A percentile compares a stretch with the other conserved stretches of the same genome.
Conservation (phyloP, 2,797 vertebrate species). For the Bucorvus abyssinicus region DNA sequence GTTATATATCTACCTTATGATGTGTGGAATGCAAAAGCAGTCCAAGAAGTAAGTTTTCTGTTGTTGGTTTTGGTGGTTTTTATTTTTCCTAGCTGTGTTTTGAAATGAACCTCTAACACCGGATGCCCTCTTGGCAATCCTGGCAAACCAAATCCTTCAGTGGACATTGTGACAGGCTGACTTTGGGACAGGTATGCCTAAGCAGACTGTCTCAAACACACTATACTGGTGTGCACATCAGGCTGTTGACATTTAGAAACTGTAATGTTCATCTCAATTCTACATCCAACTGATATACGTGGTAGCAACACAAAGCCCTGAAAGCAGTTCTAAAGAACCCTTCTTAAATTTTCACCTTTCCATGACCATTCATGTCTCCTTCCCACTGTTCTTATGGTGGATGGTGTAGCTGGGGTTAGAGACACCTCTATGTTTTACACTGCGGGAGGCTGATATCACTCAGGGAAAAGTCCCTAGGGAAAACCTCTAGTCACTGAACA, state of each 20-base stretch:
- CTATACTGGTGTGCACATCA: background rate
- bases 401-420: background rate
- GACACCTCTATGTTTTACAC: background rate
- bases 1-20: background rate
- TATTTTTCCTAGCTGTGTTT: background rate
- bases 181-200: background rate
- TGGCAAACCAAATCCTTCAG: background rate
- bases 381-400: background rate
- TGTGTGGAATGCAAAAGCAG: background rate
- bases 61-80: background rate
- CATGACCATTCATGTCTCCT: background rate
- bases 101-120: background rate
- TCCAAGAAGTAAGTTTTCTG: background rate
- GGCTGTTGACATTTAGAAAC: background rate
- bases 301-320: background rate
- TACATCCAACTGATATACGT: accelerated
- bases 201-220: background rate
- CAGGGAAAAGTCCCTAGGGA: background rate
- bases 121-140: background rate
- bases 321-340: background rate
- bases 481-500: background rate
- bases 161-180: background rate
- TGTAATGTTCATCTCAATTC: background rate
- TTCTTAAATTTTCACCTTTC: background rate
- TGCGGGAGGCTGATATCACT: background rate